These are phyloP conservation scores for Lepilemur septentrionalis DNA, from an alignment of 2,797 vertebrate genomes.

Conservation along the genomic window DNA sequence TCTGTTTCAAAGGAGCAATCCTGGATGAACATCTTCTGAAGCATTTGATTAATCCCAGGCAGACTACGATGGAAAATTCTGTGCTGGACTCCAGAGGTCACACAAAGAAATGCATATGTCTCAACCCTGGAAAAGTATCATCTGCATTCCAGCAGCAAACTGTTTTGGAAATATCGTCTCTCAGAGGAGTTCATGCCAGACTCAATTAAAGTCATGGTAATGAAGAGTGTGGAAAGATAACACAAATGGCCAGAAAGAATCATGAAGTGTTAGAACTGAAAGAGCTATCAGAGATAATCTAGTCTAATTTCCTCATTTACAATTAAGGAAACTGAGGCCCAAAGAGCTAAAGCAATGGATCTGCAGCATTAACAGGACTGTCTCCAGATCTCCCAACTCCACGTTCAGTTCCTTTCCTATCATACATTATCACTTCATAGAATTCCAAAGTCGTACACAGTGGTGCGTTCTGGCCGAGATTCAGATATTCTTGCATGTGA, in stretches of 20 bases:
- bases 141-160: slow-evolving; percentile 75
- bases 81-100: slow-evolving; percentile 68
- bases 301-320: not conserved
- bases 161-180: slow-evolving; percentile 77
- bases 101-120: slow-evolving; percentile 76
- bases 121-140: slow-evolving; percentile 66
- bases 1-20: not conserved
- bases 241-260: slow-evolving; percentile 53
- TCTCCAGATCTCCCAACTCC: not conserved
- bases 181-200: slow-evolving; percentile 75
- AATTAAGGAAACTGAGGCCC: not conserved
- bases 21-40: slow-evolving; percentile 24
- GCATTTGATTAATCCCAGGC: slow-evolving; percentile 57
- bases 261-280: not conserved
- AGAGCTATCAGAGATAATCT: not conserved
- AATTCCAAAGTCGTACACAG: not conserved
- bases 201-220: slow-evolving; percentile 74
- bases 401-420: not conserved
- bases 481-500: slow-evolving; percentile 58
- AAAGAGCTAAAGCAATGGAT: not conserved
- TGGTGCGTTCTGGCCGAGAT: slow-evolving; percentile 41
- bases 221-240: slow-evolving; percentile 68
- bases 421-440: not conserved
- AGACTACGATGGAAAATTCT: slow-evolving; percentile 74
- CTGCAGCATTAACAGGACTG: not conserved